Percentiles rank a stretch among this genome's conserved stretches.
Evolutionary conservation across 2,888 invertebrate species (phyloP).

Genomic region (Diarsia dahlii): DNA sequence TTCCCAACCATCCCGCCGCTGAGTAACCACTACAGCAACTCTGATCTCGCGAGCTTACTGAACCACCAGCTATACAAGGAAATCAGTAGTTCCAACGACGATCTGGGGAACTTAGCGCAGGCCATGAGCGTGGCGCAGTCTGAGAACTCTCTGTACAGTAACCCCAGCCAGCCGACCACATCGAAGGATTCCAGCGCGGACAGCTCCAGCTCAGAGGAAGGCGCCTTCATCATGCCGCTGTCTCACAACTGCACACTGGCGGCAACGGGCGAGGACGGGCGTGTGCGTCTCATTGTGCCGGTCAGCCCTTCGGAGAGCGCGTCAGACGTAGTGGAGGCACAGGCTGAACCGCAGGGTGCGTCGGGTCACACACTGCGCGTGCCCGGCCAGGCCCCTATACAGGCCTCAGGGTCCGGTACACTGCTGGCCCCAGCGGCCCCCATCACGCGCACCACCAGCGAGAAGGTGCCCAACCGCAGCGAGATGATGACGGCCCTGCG

Average conservation of each 20-base stretch:
- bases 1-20: constrained; percentile 86
- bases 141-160: constrained; percentile 80
- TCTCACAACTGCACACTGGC: constrained; percentile 92
- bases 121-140: constrained; percentile 84
- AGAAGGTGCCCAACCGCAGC: constrained; percentile 96
- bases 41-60: constrained; percentile 78
- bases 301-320: constrained; percentile 88
- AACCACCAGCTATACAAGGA: constrained; percentile 76
- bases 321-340: constrained; percentile 77
- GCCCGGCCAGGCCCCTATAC: constrained; percentile 78
- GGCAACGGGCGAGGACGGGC: constrained; percentile 91
- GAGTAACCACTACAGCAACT: constrained; percentile 80
- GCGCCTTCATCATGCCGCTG: constrained; percentile 92
- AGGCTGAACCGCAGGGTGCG: constrained; percentile 71
- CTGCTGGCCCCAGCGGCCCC: constrained; percentile 91
- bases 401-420: constrained; percentile 22
- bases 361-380: constrained; percentile 91
- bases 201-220: constrained; percentile 83
- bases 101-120: constrained; percentile 74
- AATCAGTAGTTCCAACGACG: constrained; percentile 73
- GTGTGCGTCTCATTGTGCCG: constrained; percentile 92
- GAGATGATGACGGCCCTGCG: constrained; percentile 96
- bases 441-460: constrained; percentile 95
- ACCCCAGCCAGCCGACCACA: constrained; percentile 85
- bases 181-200: constrained; percentile 87